Conservation (phyloP, 1,140 invertebrate genomes). For the Luehdorfia chinensis region DNA sequence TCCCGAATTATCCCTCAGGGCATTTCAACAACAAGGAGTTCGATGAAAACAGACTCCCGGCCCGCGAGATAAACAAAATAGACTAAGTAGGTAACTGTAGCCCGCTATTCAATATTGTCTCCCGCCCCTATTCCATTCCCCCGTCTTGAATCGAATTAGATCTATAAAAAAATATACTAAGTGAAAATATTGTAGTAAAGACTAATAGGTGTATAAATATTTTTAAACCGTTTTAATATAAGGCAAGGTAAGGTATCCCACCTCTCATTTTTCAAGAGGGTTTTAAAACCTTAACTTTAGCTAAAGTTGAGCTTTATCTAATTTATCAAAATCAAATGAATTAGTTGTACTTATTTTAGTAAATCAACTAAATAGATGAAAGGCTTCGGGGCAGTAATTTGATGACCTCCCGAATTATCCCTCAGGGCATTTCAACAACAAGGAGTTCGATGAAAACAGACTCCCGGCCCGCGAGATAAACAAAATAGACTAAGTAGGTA, state of each 20-base stretch:
- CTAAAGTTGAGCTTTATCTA: too few species aligned
- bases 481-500: conserved; percentile 25
- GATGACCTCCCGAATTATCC: conserved; percentile 59
- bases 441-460: conserved; percentile 46
- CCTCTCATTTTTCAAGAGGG: too few species aligned
- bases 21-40: conserved; percentile 47
- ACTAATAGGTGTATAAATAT: too few species aligned
- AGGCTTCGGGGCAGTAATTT: conserved; percentile 49
- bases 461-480: conserved; percentile 23
- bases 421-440: conserved; percentile 48
- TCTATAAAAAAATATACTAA: too few species aligned
- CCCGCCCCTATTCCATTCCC: too few species aligned
- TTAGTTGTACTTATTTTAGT: conserved; percentile 39
- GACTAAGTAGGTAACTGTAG: conserved; percentile 18
- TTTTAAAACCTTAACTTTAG: too few species aligned
- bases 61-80: conserved; percentile 27
- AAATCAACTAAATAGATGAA: conserved; percentile 42
- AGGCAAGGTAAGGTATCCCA: too few species aligned
- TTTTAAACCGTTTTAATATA: too few species aligned
- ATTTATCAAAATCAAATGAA: too few species aligned
- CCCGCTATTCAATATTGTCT: too few species aligned
- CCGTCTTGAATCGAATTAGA: too few species aligned
- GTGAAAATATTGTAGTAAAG: too few species aligned
- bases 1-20: conserved; percentile 55
- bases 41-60: conserved; percentile 40